Evolutionary conservation across 2,797 vertebrate genomes (phyloP), one percentile per base, ranked within the genome.

Genomic region (Melanotaenia trifasciata): DNA sequence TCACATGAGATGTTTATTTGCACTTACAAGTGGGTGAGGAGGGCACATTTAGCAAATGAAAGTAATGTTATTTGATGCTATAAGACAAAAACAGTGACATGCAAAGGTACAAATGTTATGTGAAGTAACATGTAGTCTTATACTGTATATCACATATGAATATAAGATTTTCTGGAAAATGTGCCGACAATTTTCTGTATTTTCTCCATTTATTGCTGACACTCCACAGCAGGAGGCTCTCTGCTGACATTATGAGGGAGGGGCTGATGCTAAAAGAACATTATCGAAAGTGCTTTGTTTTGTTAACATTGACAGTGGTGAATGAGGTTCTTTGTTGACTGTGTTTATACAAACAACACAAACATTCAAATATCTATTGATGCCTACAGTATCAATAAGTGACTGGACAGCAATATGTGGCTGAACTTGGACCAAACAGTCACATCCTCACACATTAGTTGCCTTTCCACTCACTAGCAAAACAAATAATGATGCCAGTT

Each of bases 11-110:
- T 38, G 64, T 60, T 79, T 70, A 70, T 76, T 82, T 81, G 66
- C 82, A 80, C 87, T 82, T 82, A 82, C 8, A 54, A 75, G 83
- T 87, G 78, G 78, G 80, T 75, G 85, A 75, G 59, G 36, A 64
- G 76, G 68, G 43, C 50, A 32, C 69, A 56, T 51, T 58, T 40
- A 4, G 14, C 14, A 5, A 33, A 28, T 58, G 12, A 66, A 81
- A 61, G 22, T 54, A 35, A 24, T 58, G 43, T 33, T 72, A 60
- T 76, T 58, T 5, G 35, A 70, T 40, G 68, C 70, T 50, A 75
- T 22, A n/a, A 50, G 11, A 64, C 64, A 12, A 54, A 62, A 72
- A 54, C 45, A 24, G 33, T 40, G 10, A 38, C 20, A n/a, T 22
- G 38, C 51, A 57, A 63, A 66, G 26, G 38, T 22, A 59, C 64